These are phyloP conservation scores for Hydropsyche betteni DNA, from an alignment of 2,888 invertebrate genomes.

Conservation along the genomic window DNA sequence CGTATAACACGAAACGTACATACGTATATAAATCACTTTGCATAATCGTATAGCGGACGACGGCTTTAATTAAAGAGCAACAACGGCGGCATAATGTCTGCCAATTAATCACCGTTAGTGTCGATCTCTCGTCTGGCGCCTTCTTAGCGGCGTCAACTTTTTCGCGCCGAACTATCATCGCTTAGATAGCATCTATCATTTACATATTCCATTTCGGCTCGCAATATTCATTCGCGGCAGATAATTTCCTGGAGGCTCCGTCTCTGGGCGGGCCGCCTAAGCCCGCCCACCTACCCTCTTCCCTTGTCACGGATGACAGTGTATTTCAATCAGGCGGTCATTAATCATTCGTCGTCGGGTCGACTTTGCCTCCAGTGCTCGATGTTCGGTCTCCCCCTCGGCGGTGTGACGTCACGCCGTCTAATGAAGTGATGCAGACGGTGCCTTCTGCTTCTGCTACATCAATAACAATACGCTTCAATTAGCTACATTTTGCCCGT, in stretches of 20 bases:
- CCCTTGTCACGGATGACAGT: conserved; percentile 49
- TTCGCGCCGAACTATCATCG: conserved; percentile 37
- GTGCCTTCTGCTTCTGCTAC: not conserved
- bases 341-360: conserved; percentile 49
- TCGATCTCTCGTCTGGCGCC: conserved; percentile 34
- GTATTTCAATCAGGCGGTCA: conserved; percentile 51
- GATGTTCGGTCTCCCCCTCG: not conserved
- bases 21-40: not conserved
- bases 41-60: not conserved
- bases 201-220: conserved; percentile 42
- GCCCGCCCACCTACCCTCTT: conserved; percentile 24
- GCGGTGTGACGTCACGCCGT: conserved; percentile 20
- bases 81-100: conserved; percentile 6
- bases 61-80: conserved; percentile 25
- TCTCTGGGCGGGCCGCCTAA: conserved; percentile 27
- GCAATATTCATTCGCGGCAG: conserved; percentile 41
- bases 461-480: conserved; percentile 19
- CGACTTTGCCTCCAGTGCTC: not conserved
- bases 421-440: conserved; percentile 36
- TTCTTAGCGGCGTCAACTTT: conserved; percentile 15
- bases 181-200: conserved; percentile 37
- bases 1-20: not conserved
- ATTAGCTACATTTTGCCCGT: not conserved
- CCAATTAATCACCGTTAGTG: conserved; percentile 37
- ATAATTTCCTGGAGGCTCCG: conserved; percentile 42